These are phyloP conservation scores for Sialia sialis DNA, from an alignment of 2,113 vertebrate species.

Conservation along the genomic window DNA sequence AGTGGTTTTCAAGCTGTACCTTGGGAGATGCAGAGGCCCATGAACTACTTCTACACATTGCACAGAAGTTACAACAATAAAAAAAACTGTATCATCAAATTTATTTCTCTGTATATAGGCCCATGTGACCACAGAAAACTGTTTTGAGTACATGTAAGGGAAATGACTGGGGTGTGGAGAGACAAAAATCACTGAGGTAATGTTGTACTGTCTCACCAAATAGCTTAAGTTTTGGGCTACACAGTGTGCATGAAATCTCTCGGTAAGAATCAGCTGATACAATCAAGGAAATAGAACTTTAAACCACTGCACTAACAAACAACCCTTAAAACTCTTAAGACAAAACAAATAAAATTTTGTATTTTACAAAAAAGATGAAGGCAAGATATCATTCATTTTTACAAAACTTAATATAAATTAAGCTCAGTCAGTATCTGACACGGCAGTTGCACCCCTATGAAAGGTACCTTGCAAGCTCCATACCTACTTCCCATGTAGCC, in stretches of 20 bases:
- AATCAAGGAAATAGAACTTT: background rate
- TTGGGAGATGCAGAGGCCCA: background rate
- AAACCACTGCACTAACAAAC: background rate
- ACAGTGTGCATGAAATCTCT: background rate
- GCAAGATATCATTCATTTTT: background rate
- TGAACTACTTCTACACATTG: background rate
- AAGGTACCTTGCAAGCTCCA: background rate
- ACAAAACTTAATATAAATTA: background rate
- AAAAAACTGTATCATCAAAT: background rate
- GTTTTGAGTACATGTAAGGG: background rate
- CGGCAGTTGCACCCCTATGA: background rate
- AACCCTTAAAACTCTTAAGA: background rate
- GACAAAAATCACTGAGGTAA: background rate
- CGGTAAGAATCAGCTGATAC: background rate
- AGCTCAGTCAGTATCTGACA: background rate
- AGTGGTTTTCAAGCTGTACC: background rate
- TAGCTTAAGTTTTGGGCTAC: background rate
- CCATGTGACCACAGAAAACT: background rate
- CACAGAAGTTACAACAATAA: background rate
- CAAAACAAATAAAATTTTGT: background rate
- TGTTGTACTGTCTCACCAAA: background rate
- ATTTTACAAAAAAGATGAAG: background rate
- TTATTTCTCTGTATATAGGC: background rate
- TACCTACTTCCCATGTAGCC: background rate
- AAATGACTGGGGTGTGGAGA: fast-evolving